These are phyloP conservation scores for Chamaea fasciata DNA, from an alignment of 2,113 vertebrate genomes.

Conservation along the genomic window DNA sequence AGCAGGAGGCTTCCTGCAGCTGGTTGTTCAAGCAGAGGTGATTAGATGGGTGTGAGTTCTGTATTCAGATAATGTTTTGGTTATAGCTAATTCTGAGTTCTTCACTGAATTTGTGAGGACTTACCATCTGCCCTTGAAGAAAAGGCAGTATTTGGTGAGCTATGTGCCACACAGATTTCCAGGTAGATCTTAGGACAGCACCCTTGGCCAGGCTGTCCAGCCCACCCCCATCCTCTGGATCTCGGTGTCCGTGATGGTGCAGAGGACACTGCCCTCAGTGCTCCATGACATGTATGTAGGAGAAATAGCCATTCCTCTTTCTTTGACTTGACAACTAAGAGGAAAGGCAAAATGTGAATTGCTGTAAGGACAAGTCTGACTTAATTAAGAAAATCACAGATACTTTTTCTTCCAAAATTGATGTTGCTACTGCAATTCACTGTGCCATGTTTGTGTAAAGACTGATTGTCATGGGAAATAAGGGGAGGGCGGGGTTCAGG, in stretches of 20 bases:
- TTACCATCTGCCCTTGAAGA: background rate
- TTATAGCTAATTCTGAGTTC: background rate
- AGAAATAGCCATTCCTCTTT: background rate
- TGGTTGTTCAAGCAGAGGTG: background rate
- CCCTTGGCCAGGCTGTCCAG: fast-evolving
- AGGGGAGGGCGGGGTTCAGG: background rate
- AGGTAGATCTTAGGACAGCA: background rate
- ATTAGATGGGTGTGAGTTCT: background rate
- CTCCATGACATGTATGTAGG: background rate
- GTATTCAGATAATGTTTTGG: background rate
- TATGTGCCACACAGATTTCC: background rate
- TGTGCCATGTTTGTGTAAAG: background rate
- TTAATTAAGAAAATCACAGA: background rate
- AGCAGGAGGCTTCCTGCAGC: background rate
- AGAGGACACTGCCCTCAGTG: background rate
- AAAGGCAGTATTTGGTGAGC: background rate
- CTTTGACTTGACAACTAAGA: background rate
- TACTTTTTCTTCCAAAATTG: background rate
- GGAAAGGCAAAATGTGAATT: background rate
- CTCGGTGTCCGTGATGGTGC: fast-evolving
- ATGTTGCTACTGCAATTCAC: background rate
- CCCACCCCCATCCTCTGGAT: background rate
- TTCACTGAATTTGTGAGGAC: background rate
- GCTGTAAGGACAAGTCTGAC: background rate
- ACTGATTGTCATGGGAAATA: background rate